Evolutionary conservation across 2,888 invertebrate genomes (phyloP).

Genomic region (Brenthis hecate): DNA sequence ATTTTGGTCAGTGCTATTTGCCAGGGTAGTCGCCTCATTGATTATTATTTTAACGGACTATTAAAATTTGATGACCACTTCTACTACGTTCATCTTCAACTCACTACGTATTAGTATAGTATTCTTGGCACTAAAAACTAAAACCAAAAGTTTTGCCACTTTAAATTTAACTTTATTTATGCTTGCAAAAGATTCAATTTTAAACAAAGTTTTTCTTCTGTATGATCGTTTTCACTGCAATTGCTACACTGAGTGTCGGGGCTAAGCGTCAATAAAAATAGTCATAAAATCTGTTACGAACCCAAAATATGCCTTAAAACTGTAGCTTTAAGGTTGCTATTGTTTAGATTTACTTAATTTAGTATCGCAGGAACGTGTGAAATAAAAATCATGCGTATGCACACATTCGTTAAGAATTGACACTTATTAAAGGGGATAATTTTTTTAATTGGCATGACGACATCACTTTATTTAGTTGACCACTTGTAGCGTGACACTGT

Average conservation of each 20-base stretch:
- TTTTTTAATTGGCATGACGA: slow-evolving; percentile 82
- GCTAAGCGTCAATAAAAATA: slow-evolving; percentile 81
- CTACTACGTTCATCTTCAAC: slow-evolving; percentile 77
- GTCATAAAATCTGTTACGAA: slow-evolving; percentile 61
- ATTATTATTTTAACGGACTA: slow-evolving; percentile 82
- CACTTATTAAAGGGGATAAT: slow-evolving; percentile 81
- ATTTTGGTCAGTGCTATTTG: slow-evolving; percentile 39
- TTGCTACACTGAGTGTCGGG: slow-evolving; percentile 73
- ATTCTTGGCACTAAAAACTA: slow-evolving; percentile 41
- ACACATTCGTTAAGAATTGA: slow-evolving; percentile 82
- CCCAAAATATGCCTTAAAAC: slow-evolving; percentile 52
- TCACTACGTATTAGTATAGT: slow-evolving; percentile 57
- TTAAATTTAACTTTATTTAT: slow-evolving; percentile 48
- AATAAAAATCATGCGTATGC: slow-evolving; percentile 81
- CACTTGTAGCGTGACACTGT: slow-evolving; percentile 64
- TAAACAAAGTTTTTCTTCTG: slow-evolving; percentile 43
- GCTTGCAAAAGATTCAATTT: slow-evolving; percentile 50
- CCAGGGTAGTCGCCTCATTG: slow-evolving; percentile 76
- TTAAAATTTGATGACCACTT: slow-evolving; percentile 81
- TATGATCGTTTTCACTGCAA: slow-evolving; percentile 65
- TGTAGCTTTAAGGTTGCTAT: slow-evolving; percentile 48
- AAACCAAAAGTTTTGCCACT: slow-evolving; percentile 30
- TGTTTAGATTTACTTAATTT: slow-evolving; percentile 41
- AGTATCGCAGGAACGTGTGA: slow-evolving; percentile 74
- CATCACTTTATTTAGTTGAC: slow-evolving; percentile 74